Percentiles rank a stretch among this genome's conserved stretches.
Evolutionary conservation across 2,888 invertebrate genomes (phyloP).

Genomic region (Drosophila buzzatii): DNA sequence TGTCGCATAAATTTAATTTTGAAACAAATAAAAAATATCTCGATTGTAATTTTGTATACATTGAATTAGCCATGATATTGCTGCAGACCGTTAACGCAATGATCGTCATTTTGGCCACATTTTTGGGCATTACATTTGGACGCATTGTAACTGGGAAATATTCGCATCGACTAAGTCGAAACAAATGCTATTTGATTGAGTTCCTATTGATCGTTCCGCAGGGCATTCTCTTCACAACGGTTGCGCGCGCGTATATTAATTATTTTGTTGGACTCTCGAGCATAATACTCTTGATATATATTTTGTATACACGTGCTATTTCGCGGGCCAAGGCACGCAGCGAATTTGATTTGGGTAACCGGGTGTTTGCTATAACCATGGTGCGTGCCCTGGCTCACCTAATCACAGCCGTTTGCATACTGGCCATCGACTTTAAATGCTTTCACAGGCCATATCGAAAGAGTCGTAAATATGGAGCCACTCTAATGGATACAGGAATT

Average conservation of each 20-base stretch:
- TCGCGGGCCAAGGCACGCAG: not conserved
- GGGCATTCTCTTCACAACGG: not conserved
- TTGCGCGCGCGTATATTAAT: not conserved
- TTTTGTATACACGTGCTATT: not conserved
- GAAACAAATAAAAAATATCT: not conserved
- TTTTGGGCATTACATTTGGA: not conserved
- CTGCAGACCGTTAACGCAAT: not conserved
- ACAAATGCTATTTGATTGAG: not conserved
- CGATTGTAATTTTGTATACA: not conserved
- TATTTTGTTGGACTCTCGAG: not conserved
- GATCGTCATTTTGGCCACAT: not conserved
- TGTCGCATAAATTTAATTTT: not conserved
- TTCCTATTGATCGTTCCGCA: not conserved
- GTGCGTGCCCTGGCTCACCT: not conserved
- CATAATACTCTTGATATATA: not conserved
- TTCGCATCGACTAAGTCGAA: conserved; percentile 1
- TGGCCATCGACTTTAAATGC: not conserved
- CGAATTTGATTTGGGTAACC: not conserved
- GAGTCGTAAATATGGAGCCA: not conserved
- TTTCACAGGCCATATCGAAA: not conserved
- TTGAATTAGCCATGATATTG: not conserved
- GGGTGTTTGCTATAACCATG: not conserved
- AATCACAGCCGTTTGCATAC: not conserved
- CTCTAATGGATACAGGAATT: conserved; percentile 2
- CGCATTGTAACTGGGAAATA: not conserved